phyloP scores from a whole-genome alignment of 1,140 invertebrate species.

The Artemia franciscana region DNA sequence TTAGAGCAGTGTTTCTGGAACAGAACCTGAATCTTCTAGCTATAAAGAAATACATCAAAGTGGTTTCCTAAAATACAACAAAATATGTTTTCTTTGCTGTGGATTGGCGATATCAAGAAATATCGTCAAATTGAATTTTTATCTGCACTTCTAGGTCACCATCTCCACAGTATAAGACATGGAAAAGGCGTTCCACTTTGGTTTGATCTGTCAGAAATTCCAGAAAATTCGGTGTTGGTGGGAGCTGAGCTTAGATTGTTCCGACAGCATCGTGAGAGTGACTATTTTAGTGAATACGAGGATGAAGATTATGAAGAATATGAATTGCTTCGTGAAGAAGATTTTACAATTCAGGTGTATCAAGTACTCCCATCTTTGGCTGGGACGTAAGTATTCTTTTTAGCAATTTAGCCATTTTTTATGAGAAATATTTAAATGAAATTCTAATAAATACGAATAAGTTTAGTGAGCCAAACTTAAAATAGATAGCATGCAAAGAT shows the following conservation, averaged over 20 bases:
- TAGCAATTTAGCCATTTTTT: too few relatives aligned
- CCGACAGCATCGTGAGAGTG: conserved; percentile 24
- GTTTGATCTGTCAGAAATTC: conserved; percentile 72
- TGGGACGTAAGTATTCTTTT: conserved; percentile 18
- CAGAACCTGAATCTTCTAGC: too few relatives aligned
- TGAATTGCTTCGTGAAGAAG: not conserved
- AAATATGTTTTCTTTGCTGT: too few relatives aligned
- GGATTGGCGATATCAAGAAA: too few relatives aligned
- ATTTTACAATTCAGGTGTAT: conserved; percentile 11
- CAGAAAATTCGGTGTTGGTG: conserved; percentile 46
- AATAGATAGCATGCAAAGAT: too few relatives aligned
- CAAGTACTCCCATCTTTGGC: conserved; percentile 16
- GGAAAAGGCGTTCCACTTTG: conserved; percentile 61
- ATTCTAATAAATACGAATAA: too few relatives aligned
- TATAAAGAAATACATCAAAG: too few relatives aligned
- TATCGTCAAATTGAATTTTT: too few relatives aligned
- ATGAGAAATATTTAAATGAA: too few relatives aligned
- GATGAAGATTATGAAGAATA: not conserved
- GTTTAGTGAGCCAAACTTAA: too few relatives aligned
- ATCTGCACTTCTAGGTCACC: conserved; percentile 1
- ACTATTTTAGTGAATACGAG: not conserved
- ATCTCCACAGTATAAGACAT: conserved; percentile 26
- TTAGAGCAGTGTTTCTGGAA: too few relatives aligned
- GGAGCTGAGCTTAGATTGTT: conserved; percentile 63
- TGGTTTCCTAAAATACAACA: too few relatives aligned